A percentile compares a stretch with the other conserved stretches of the same genome.
These are phyloP conservation scores for Micromys minutus DNA, from an alignment of 2,113 vertebrate species.

Conservation along the genomic window DNA sequence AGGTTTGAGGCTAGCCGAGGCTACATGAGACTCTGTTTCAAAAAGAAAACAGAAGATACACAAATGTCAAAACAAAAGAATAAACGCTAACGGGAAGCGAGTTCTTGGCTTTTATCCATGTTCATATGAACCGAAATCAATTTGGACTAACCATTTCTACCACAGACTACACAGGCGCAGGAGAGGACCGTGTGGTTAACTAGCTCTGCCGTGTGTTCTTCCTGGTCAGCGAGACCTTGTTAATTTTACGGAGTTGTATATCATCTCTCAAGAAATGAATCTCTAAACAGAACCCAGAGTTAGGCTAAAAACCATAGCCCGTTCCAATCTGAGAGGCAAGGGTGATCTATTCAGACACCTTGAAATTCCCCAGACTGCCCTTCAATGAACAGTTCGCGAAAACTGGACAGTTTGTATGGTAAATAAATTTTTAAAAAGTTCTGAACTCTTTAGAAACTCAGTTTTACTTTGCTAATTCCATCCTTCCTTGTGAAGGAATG, in stretches of 20 bases:
- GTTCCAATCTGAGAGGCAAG: background rate
- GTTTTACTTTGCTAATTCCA: background rate
- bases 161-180: background rate
- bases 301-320: background rate
- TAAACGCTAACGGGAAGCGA: background rate
- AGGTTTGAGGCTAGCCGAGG: background rate
- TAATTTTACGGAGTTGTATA: background rate
- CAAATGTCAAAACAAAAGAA: background rate
- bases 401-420: background rate
- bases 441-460: background rate
- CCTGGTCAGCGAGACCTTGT: background rate
- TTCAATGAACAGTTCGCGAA: background rate
- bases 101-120: background rate
- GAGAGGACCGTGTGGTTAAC: background rate
- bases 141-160: background rate
- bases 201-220: background rate
- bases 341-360: background rate
- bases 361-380: background rate
- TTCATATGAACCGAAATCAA: constrained; percentile 30
- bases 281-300: background rate
- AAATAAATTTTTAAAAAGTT: background rate
- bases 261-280: background rate
- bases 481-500: background rate
- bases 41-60: background rate
- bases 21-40: background rate